Evolutionary conservation across 2,113 vertebrate species (phyloP), one percentile per base, ranked within the genome.

Genomic region (Sminthopsis crassicaudata): DNA sequence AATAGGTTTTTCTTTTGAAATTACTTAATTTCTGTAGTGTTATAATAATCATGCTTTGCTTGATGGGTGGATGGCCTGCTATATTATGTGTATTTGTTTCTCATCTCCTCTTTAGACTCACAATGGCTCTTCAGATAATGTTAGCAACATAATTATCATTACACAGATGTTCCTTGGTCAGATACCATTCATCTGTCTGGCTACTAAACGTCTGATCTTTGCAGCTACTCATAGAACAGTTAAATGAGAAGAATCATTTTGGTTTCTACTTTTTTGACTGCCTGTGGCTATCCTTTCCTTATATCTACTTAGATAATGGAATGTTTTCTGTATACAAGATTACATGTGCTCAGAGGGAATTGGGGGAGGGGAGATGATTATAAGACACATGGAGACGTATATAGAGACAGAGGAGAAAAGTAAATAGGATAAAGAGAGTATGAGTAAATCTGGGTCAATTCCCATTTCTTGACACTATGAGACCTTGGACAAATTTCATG

Each of bases 101-200:
- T 97, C 93, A 57, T 6, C 94, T 93, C 91, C 95, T 95, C 95
- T 97, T 96, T 94, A 95, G 95, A 97, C 53, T 55, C 94, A 94
- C 92, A 95, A 90, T 90, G 95, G 92, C 94, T 91, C 95, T 97
- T 95, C 92, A 93, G 91, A 96, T 96, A 97, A 97, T 95, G 91
- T 57, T 92, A 19, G 1, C 46, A 16, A 55, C n/a, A n/a, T 96
- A 95, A 97, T 94, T 90, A 36, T 67, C 94, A 94, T 94, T 92
- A 89, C 88, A 92, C 95, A 97, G 96, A 97, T 97, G 93, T 94
- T 97, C 53, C 88, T 94, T 96, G 93, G 96, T 97, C 95, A 96
- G 95, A 97, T 93, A 95, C 95, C 0, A 6, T 91, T 93, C 91
- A 90, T 95, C 55, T 91, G 89, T 96, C 93, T 90, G 53, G n/a